Evolutionary conservation across 2,797 vertebrate species (phyloP).

Genomic region (Zonotrichia albicollis): DNA sequence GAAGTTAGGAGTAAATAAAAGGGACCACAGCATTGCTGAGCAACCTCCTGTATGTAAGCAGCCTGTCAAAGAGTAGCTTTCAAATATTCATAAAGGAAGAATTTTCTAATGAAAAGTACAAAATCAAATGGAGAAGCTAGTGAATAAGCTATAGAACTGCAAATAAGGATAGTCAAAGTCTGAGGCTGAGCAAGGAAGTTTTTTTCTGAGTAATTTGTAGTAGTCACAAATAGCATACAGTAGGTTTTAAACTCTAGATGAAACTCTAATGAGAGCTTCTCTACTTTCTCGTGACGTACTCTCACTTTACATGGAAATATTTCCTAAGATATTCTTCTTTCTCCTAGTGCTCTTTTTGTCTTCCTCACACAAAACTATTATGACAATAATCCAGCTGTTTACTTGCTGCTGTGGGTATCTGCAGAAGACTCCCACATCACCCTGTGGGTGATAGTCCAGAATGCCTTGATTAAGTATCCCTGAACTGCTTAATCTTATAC

Average conservation of each 20-base stretch:
- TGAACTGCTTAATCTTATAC: background rate
- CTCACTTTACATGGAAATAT: background rate
- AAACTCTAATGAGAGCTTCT: background rate
- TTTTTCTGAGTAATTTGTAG: background rate
- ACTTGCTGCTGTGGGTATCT: background rate
- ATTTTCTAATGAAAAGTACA: background rate
- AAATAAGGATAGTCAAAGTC: background rate
- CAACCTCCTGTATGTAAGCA: background rate
- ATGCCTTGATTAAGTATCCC: background rate
- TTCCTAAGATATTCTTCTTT: background rate
- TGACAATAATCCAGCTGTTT: background rate
- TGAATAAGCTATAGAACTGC: background rate
- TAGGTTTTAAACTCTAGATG: background rate
- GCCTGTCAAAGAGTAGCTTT: background rate
- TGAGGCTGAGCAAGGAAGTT: background rate
- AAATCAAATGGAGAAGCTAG: background rate
- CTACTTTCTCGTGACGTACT: background rate
- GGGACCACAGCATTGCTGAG: background rate
- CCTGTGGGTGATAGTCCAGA: background rate
- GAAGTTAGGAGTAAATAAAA: background rate
- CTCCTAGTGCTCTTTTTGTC: background rate
- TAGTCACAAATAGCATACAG: background rate
- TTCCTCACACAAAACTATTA: background rate
- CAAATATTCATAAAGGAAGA: background rate
- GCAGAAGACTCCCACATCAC: background rate